phyloP scores from a whole-genome alignment of 2,888 invertebrate genomes.

The Himalopsyche japonica region DNA sequence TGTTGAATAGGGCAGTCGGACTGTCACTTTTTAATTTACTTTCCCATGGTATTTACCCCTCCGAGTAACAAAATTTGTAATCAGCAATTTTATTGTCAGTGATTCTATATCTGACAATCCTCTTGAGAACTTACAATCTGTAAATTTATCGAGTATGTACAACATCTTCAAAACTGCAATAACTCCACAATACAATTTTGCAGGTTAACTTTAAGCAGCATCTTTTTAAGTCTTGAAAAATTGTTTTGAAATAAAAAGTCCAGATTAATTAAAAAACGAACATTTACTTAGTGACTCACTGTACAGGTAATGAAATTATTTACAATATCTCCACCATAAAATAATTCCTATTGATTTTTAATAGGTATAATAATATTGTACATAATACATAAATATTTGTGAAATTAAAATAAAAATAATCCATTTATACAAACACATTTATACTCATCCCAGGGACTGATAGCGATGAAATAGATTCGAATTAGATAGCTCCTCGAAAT shows the following conservation, averaged over 20 bases:
- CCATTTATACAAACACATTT: background rate
- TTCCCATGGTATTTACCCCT: no score
- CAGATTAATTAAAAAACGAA: conserved; percentile 18
- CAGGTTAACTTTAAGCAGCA: no score
- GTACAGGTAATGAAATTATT: conserved; percentile 21
- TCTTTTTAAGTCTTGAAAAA: no score
- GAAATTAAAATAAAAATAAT: conserved; percentile 7
- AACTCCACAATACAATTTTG: no score
- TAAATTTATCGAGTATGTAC: no score
- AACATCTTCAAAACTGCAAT: no score
- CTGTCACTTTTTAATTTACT: no score
- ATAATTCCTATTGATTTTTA: background rate
- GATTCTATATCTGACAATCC: no score
- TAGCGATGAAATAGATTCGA: background rate
- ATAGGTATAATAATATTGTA: conserved; percentile 14
- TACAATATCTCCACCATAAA: conserved; percentile 13
- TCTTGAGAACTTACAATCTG: no score
- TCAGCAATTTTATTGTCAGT: no score
- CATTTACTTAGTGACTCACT: conserved; percentile 28
- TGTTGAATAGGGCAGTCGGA: no score
- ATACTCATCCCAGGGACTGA: background rate
- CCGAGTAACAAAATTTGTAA: no score
- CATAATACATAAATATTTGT: conserved; percentile 7
- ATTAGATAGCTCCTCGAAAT: background rate
- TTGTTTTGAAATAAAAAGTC: background rate